Base-by-base conservation (phyloP, 2,888 invertebrate genomes). In the Nymphalis polychloros region DNA sequence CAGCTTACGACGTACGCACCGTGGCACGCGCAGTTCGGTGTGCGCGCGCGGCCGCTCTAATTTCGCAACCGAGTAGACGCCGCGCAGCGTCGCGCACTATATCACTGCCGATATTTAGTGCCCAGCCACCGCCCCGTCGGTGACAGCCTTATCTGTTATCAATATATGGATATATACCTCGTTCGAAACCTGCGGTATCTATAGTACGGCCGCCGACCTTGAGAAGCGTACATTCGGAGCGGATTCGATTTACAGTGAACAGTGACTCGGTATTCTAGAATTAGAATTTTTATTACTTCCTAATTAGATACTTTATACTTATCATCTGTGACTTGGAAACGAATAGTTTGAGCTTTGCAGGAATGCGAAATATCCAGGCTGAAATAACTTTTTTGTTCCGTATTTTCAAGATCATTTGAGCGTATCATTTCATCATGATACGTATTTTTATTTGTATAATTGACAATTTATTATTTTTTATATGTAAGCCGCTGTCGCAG, bases 71-170 rank as follows among this genome's bases (percentile, higher is more conserved):
- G 72, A 79, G 84, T 84, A 82, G 80, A 81, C 81, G 60, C 65
- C 52, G 60, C 47, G 84, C 83, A 82, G 81, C 83, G 77, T 76
- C 78, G 73, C 75, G 82, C 80, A 82, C 82, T 89, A 87, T 87
- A 90, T 90, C 90, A 90, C 86, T 76, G 77, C 75, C 83, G 84
- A 78, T 79, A 88, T 87, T 89, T 88, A 71, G 84, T 83, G 83
- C 78, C 80, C 81, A 79, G 84, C 88, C 86, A 83, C 88, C 88
- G 87, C 88, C 89, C 80, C 82, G 81, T 80, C 84, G 80, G 84
- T 86, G 86, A 86, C 88, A 87, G 84, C 84, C 85, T 89, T 92
- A 92, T 91, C 91, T 88, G 90, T 92, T 92, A 92, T 92, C 92
- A 92, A 82, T 91, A 86, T 89, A 89, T 78, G 81, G 83, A 88